A percentile compares a stretch with the other conserved stretches of the same genome.
phyloP scores from a whole-genome alignment of 2,888 invertebrate genomes.

The Napeogenes sylphis region DNA sequence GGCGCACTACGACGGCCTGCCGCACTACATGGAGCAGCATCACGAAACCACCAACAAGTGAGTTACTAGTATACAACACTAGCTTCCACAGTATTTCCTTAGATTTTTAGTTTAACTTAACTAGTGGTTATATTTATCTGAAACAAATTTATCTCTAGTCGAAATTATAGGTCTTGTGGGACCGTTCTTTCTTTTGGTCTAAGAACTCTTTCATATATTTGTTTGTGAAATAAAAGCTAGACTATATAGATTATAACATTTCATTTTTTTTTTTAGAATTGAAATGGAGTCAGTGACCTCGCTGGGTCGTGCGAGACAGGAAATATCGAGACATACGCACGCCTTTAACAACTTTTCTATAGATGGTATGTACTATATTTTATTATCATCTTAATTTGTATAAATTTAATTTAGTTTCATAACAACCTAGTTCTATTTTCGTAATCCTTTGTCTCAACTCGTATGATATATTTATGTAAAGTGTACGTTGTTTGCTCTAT shows the following conservation, averaged over 20 bases:
- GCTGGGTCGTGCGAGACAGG: conserved; percentile 77
- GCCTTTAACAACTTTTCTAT: conserved; percentile 67
- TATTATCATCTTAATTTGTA: background rate
- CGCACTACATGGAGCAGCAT: conserved; percentile 79
- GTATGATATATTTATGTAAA: conserved; percentile 43
- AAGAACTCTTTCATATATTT: too few species aligned
- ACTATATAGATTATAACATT: background rate
- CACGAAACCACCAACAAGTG: conserved; percentile 81
- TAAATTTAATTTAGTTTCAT: background rate
- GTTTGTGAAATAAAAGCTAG: background rate
- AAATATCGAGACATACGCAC: conserved; percentile 61
- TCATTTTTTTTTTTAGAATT: conserved; percentile 68
- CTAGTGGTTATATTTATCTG: too few species aligned
- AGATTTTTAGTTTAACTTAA: background rate
- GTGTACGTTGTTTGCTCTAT: conserved; percentile 69
- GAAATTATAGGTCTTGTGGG: too few species aligned
- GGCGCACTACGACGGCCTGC: conserved; percentile 69
- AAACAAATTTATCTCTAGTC: too few species aligned
- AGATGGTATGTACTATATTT: conserved; percentile 54
- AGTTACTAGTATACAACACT: conserved; percentile 31
- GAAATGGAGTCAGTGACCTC: conserved; percentile 87
- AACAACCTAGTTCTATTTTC: background rate
- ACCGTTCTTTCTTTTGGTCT: too few species aligned
- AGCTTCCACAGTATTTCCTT: background rate
- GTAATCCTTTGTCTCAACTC: background rate